Evolutionary conservation across 2,888 invertebrate genomes (phyloP).

Genomic region (Vannuccia rotundouncinata): DNA sequence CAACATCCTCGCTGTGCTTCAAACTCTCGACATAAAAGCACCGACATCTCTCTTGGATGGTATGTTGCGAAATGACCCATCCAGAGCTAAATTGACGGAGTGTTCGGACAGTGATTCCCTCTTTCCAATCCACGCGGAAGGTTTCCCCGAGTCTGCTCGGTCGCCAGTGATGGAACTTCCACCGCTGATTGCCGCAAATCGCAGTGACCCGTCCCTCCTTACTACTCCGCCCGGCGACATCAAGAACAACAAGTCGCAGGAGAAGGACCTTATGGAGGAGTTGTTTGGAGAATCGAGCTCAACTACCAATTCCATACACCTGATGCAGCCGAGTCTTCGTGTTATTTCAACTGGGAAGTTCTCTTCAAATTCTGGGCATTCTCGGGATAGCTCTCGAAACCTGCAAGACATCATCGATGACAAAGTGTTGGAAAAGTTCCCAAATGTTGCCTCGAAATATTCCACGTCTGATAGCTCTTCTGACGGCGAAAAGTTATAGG

Average conservation of each 20-base stretch:
- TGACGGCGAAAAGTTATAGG: too few species aligned
- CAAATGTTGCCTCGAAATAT: not conserved
- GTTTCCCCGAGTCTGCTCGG: not conserved
- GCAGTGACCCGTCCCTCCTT: not conserved
- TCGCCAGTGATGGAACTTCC: too few species aligned
- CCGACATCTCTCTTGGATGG: not conserved
- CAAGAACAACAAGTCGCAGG: too few species aligned
- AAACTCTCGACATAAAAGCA: not conserved
- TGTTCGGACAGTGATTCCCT: too few species aligned
- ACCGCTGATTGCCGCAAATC: too few species aligned
- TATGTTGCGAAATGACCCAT: not conserved
- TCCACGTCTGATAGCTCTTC: not conserved
- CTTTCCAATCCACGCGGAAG: not conserved
- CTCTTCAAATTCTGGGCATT: not conserved
- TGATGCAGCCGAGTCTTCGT: not conserved
- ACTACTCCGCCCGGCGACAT: not conserved
- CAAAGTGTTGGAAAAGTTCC: not conserved
- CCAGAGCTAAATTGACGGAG: too few species aligned
- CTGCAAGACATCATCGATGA: not conserved
- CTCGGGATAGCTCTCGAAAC: not conserved
- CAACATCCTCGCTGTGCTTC: not conserved
- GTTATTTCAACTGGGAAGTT: not conserved
- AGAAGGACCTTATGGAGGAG: slow-evolving; percentile 11
- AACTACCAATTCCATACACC: not conserved
- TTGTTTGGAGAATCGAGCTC: not conserved